Evolutionary conservation across 1,140 invertebrate species (phyloP), one percentile per base, ranked within the genome.

Genomic region (Pogonus chalceus): DNA sequence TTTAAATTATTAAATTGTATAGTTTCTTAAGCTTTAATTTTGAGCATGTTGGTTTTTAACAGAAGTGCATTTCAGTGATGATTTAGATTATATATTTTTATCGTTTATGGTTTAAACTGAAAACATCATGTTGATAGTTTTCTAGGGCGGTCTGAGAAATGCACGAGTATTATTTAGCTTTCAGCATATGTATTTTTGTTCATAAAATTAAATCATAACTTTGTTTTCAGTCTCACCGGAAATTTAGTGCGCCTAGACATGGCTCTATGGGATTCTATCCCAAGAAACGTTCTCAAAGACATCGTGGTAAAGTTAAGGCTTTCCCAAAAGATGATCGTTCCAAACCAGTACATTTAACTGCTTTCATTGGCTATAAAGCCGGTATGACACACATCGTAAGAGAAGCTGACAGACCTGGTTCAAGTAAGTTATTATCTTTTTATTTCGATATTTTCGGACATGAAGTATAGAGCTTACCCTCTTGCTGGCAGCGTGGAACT

Each of bases 361-460:
- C 95, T 53, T 99, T 99, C 72, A 81, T 99, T 60, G 93, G 88
- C 46, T 99, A 98, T 73, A 99, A 99, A 73, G 95, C 96, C 71
- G 97, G 97, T 70, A 99, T 99, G 97, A 98, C 96, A 60, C 97
- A 99, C 71, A 90, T 99, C 72, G 91, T 99, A 2, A 82, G 97
- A 65, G 96, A 99, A 79, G 94, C 96, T 48, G 96, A 99, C 75
- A 86, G 96, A 77, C 96, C 95, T 69, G 97, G 96, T 55, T 98
- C 95, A 75, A 98, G 93, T 97, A 77, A 88, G 91, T 85, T 18
- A 31, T 56, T 58, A 58, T 60, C n/a, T 24, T 14, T 20, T 39
- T 47, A 52, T 54, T 21, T 53, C 20, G 50, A 49, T 50, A 7
- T 31, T 4, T 31, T 14, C 14, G 26, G 26, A 31, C 26, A 31